Conservation (phyloP, 1,140 invertebrate genomes). For the Papilio aristodemus region DNA sequence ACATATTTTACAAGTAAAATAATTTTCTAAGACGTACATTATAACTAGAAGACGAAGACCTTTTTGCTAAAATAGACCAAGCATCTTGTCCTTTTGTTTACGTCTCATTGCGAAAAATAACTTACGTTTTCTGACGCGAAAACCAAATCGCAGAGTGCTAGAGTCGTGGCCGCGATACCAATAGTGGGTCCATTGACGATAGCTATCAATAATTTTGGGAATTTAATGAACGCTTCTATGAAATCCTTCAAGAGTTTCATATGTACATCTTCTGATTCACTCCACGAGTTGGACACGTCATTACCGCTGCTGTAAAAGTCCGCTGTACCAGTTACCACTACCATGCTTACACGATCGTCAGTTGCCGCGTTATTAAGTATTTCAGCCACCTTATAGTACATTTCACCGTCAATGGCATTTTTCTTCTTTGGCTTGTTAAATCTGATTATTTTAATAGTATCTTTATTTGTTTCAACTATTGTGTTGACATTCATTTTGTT, state of each 20-base stretch:
- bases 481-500: conserved; percentile 42
- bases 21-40: too few relatives aligned
- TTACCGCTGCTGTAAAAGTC: conserved; percentile 94
- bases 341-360: conserved; percentile 83
- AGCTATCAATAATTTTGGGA: conserved; percentile 93
- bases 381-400: conserved; percentile 85
- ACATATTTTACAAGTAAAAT: too few relatives aligned
- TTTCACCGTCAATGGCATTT: conserved; percentile 88
- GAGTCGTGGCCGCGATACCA: conserved; percentile 91
- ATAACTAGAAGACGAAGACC: too few relatives aligned
- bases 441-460: conserved; percentile 80
- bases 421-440: conserved; percentile 88
- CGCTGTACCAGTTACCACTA: conserved; percentile 88
- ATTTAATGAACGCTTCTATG: conserved; percentile 90
- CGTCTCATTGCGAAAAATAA: conserved; percentile 29
- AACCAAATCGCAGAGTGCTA: conserved; percentile 93
- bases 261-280: conserved; percentile 41
- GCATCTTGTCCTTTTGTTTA: too few relatives aligned
- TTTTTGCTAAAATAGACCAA: too few relatives aligned
- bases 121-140: conserved; percentile 85
- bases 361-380: conserved; percentile 85
- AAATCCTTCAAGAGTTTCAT: conserved; percentile 82
- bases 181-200: conserved; percentile 97
- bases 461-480: conserved; percentile 56
- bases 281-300: conserved; percentile 82